Percentiles rank a stretch among this genome's conserved stretches.
Conservation (phyloP, 2,888 invertebrate genomes). For the Cephus pulcher region DNA sequence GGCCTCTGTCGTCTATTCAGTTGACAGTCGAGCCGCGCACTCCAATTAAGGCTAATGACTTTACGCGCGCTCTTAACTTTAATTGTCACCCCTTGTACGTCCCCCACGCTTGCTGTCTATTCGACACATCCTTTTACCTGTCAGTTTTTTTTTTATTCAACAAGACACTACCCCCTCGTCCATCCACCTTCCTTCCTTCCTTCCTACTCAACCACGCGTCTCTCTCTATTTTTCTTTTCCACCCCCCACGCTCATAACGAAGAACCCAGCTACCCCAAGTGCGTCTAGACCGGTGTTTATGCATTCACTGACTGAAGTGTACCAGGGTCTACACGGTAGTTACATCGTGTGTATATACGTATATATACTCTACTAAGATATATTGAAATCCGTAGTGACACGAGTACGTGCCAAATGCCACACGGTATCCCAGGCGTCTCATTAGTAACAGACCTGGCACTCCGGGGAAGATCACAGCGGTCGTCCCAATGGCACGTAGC, state of each 20-base stretch:
- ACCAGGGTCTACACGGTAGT: not conserved
- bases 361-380: not conserved
- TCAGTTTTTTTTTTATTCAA: not conserved
- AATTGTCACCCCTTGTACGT: conserved; percentile 31
- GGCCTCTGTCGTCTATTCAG: conserved; percentile 41
- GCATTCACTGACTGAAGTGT: not conserved
- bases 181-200: not conserved
- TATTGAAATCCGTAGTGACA: not conserved
- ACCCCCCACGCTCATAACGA: not conserved
- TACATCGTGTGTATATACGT: not conserved
- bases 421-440: not conserved
- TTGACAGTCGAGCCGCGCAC: conserved; percentile 46
- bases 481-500: not conserved
- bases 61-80: conserved; percentile 49
- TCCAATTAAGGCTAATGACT: conserved; percentile 58
- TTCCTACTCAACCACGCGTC: not conserved
- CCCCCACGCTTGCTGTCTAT: not conserved
- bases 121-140: not conserved
- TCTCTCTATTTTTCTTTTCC: not conserved
- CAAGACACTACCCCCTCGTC: not conserved
- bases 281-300: not conserved
- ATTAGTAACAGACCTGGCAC: not conserved
- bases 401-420: not conserved
- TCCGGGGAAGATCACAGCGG: not conserved
- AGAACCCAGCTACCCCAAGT: not conserved